phyloP scores from a whole-genome alignment of 2,888 invertebrate species.

The Papilio protenor region DNA sequence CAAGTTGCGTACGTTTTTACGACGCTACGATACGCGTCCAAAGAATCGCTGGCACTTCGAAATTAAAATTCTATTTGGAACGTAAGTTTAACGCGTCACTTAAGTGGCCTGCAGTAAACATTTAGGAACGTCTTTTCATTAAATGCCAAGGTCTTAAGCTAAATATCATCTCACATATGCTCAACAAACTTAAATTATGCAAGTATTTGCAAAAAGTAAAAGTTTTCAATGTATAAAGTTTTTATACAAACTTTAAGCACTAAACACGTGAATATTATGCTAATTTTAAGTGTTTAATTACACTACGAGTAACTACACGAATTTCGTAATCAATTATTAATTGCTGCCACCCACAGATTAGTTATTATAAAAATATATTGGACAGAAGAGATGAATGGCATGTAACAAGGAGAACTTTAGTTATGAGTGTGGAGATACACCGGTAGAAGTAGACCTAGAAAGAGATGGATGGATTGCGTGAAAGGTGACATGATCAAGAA shows the following conservation, averaged over 20 bases:
- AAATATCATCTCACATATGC: conserved; percentile 51
- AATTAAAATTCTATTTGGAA: conserved; percentile 56
- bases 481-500: no score
- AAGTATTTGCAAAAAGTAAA: conserved; percentile 24
- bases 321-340: background rate
- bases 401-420: no score
- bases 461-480: no score
- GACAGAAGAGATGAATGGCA: no score
- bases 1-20: conserved; percentile 26
- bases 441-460: no score
- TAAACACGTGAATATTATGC: background rate
- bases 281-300: background rate
- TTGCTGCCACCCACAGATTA: background rate
- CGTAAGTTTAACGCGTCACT: conserved; percentile 49
- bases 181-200: conserved; percentile 21
- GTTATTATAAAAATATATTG: background rate
- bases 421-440: background rate
- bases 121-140: conserved; percentile 66
- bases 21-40: conserved; percentile 38
- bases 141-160: conserved; percentile 70
- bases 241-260: background rate
- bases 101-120: conserved; percentile 51
- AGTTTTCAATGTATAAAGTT: background rate
- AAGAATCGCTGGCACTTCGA: conserved; percentile 46
- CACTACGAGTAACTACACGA: background rate